A percentile compares a stretch with the other conserved stretches of the same genome.
Conservation (phyloP, 2,797 vertebrate genomes). For the Melanotaenia pygmaea region DNA sequence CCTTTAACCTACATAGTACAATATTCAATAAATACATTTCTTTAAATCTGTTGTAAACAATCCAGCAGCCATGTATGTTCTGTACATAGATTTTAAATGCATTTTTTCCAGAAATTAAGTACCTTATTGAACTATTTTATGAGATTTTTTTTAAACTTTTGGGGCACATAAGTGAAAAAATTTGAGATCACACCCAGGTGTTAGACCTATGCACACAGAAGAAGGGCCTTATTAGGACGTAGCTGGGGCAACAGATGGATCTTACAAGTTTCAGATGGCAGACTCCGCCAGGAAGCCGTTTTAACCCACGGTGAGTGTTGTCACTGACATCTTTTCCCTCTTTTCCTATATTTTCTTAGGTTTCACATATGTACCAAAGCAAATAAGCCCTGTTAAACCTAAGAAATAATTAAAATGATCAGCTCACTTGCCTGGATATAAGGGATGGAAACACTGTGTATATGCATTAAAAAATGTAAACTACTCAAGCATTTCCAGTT, state of each 20-base stretch:
- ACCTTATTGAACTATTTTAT: not conserved
- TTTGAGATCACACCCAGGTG: too few species aligned
- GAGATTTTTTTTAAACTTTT: too few species aligned
- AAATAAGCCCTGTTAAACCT: not conserved
- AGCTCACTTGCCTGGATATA: too few species aligned
- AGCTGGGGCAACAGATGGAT: not conserved
- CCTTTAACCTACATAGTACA: not conserved
- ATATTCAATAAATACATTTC: too few species aligned
- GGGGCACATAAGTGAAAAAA: too few species aligned
- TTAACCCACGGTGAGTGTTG: not conserved
- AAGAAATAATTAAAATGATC: not conserved
- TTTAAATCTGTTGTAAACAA: too few species aligned
- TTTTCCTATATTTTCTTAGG: not conserved
- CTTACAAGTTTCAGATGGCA: not conserved
- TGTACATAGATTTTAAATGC: not conserved
- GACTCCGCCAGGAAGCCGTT: too few species aligned
- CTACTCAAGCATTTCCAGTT: not conserved
- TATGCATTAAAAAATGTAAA: too few species aligned
- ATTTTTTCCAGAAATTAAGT: not conserved
- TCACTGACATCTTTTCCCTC: too few species aligned
- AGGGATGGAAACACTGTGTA: too few species aligned
- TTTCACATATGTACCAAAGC: not conserved
- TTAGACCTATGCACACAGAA: too few species aligned
- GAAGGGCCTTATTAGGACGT: not conserved
- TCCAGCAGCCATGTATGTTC: too few species aligned